phyloP scores from a whole-genome alignment of 1,140 invertebrate genomes.

The Archivesica marissinica region DNA sequence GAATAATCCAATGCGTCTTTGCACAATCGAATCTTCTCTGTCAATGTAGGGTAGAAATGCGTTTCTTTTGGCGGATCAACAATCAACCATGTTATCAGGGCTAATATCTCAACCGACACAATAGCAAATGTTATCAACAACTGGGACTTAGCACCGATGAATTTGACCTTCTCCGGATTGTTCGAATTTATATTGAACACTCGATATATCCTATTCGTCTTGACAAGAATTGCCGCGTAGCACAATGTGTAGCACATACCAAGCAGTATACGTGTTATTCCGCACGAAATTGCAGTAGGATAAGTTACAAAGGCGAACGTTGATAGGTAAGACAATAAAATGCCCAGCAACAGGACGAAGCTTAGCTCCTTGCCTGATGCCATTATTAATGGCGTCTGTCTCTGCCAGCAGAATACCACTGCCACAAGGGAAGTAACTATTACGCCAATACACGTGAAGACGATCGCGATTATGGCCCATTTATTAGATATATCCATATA shows the following conservation, averaged over 20 bases:
- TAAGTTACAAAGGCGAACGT: conserved; percentile 71
- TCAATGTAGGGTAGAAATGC: conserved; percentile 84
- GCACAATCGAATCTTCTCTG: conserved; percentile 83
- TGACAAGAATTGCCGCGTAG: conserved; percentile 90
- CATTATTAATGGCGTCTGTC: conserved; percentile 77
- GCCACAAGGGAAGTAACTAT: conserved; percentile 66
- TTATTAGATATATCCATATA: conserved; percentile 20
- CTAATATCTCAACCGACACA: conserved; percentile 83
- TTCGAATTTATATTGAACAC: conserved; percentile 90
- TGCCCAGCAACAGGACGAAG: conserved; percentile 77
- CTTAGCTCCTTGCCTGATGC: conserved; percentile 76
- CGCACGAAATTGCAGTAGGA: conserved; percentile 87
- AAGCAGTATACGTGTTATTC: conserved; percentile 86
- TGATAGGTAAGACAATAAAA: conserved; percentile 71
- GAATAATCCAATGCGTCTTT: conserved; percentile 88
- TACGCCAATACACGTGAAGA: conserved; percentile 86
- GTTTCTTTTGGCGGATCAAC: conserved; percentile 86
- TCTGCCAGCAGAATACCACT: conserved; percentile 66
- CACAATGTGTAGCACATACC: conserved; percentile 88
- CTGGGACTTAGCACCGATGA: conserved; percentile 96
- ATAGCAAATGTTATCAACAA: conserved; percentile 93
- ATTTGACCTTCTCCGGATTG: conserved; percentile 92
- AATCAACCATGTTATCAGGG: conserved; percentile 85
- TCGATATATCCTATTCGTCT: conserved; percentile 90
- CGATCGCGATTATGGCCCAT: conserved; percentile 78